Base-by-base conservation (phyloP, 2,797 vertebrate genomes). In the Cyprinodon diabolis region DNA sequence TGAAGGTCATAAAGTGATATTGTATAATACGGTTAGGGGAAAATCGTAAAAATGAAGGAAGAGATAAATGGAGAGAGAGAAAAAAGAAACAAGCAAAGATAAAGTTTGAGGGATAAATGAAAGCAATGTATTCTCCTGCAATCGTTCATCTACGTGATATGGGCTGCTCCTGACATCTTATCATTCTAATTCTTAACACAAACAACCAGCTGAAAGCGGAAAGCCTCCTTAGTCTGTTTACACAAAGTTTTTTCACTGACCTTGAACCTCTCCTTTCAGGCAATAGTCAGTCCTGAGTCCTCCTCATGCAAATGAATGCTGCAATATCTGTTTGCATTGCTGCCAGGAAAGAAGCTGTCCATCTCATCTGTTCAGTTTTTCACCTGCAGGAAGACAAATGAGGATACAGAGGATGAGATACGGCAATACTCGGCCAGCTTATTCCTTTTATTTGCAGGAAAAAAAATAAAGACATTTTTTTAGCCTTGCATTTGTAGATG, bases 341-440 rank as follows among this genome's bases (percentile, higher is more conserved):
- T 23, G 69, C 79, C 66, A 88, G 86, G 77, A 83, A 90, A 84
- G 90, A 77, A 74, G 77, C 90, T 79, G 84, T 90, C 86, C 86
- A 79, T 88, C 89, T 94, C 91, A 92, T 92, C 84, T 54, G 83
- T 75, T 94, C 90, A 93, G 80, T 91, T 75, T 77, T 89, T 90
- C 79, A 93, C 90, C 94, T 94, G 91, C 70, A 79, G 82, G 72
- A 86, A 76, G 87, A 84, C 70, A 80, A 78, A 1, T n/a, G 60
- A 80, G 71, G 74, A 79, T 30, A 45, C 19, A 54, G 55, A 66
- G 23, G 40, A 76, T 86, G 81, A 88, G 71, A 80, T 72, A 79
- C 2, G 19, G 55, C 58, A 51, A 13, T 0, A 30, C 30, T 77
- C 49, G 68, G 49, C 71, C 2, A 6, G 9, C 40, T 43, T 65